Evolutionary conservation across 2,113 vertebrate species (phyloP).

Genomic region (Thinocorus orbignyianus): DNA sequence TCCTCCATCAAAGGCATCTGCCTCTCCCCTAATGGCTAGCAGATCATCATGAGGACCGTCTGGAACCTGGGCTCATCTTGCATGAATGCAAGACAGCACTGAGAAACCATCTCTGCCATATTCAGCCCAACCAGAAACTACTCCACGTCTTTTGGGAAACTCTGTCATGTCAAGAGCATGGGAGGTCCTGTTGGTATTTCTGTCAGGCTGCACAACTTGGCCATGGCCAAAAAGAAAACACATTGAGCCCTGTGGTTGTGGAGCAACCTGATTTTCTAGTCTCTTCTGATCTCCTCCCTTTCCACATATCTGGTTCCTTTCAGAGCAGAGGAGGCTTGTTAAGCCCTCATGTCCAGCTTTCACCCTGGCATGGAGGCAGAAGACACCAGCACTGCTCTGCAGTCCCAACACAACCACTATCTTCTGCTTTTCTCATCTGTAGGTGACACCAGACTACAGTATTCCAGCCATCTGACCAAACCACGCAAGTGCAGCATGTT

Average conservation of each 20-base stretch:
- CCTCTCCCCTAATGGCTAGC: background rate
- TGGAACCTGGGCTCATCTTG: background rate
- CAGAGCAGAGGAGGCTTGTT: background rate
- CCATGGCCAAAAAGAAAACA: background rate
- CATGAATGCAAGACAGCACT: accelerated
- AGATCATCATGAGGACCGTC: background rate
- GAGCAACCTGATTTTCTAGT: background rate
- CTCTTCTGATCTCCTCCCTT: background rate
- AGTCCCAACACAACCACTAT: background rate
- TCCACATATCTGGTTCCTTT: background rate
- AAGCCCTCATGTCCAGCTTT: background rate
- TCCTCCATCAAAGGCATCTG: background rate
- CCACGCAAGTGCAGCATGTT: accelerated
- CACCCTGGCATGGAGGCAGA: background rate
- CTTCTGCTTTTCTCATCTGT: background rate
- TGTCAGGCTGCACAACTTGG: background rate
- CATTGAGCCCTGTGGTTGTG: background rate
- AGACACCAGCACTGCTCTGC: background rate
- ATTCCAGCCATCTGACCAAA: background rate
- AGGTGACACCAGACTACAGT: background rate
- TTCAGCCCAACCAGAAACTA: background rate
- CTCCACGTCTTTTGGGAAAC: background rate
- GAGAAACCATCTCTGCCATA: background rate
- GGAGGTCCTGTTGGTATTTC: background rate
- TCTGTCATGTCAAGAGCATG: accelerated